Conservation (phyloP, 2,797 vertebrate species). For the Ctenosaura bakeri region DNA sequence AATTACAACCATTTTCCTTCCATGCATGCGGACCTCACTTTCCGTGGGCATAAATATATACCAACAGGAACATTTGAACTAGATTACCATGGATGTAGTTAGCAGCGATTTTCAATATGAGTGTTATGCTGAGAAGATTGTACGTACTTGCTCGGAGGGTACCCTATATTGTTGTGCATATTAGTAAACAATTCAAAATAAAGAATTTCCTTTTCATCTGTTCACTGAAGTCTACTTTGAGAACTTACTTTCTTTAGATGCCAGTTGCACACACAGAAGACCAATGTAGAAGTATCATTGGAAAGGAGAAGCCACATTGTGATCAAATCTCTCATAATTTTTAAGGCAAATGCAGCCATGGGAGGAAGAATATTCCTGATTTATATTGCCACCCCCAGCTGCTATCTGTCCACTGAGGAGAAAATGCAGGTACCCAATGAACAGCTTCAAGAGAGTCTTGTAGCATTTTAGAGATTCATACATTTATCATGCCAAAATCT, state of each 20-base stretch:
- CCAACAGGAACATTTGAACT: neutral
- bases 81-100: neutral
- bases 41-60: neutral
- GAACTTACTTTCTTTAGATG: neutral
- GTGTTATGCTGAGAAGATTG: neutral
- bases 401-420: neutral
- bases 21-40: neutral
- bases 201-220: neutral
- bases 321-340: neutral
- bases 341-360: neutral
- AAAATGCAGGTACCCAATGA: neutral
- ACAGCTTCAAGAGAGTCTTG: neutral
- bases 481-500: neutral
- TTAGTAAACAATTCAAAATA: too few relatives aligned
- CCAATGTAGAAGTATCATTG: neutral
- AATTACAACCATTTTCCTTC: constrained; percentile 8
- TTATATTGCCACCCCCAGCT: neutral
- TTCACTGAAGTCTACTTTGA: neutral
- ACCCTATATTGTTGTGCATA: neutral
- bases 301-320: neutral
- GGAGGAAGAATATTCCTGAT: neutral
- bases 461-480: neutral
- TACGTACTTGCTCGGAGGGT: neutral
- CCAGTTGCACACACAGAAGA: neutral
- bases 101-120: neutral